phyloP scores from a whole-genome alignment of 2,113 vertebrate genomes.

The Catharus minimus region DNA sequence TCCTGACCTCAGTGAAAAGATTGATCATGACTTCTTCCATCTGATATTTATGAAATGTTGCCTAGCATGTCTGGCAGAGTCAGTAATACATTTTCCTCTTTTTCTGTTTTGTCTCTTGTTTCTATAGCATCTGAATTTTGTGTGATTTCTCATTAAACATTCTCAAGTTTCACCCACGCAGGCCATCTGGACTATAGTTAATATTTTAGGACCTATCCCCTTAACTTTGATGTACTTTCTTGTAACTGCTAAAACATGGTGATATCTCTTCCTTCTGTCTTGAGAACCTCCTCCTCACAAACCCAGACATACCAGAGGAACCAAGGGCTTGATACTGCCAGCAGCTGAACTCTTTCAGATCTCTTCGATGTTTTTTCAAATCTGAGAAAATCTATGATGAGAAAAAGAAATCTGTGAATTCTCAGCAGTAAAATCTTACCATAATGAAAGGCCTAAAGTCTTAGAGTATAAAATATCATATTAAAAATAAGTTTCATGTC shows the following conservation, averaged over 20 bases:
- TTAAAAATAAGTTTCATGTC: not conserved
- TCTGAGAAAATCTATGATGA: not conserved
- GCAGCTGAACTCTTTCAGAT: conserved; percentile 23
- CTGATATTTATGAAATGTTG: conserved; percentile 64
- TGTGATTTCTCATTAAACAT: conserved; percentile 65
- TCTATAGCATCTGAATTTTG: conserved; percentile 59
- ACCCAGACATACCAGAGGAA: conserved; percentile 18
- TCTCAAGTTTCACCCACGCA: conserved; percentile 47
- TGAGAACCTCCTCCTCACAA: conserved; percentile 42
- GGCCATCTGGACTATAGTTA: conserved; percentile 59
- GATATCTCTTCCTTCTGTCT: conserved; percentile 55
- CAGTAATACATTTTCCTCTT: conserved; percentile 47
- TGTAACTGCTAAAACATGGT: conserved; percentile 51
- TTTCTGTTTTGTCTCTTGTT: conserved; percentile 62
- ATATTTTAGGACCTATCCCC: conserved; percentile 61
- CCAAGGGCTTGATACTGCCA: conserved; percentile 28
- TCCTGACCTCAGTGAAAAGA: not conserved
- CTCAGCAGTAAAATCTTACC: not conserved
- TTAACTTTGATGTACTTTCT: conserved; percentile 63
- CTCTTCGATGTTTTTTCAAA: not conserved
- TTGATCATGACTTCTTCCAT: conserved; percentile 13
- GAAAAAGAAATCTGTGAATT: conserved; percentile 1
- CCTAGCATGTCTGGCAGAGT: conserved; percentile 60
- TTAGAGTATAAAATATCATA: not conserved
- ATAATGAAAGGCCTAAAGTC: not conserved